These are phyloP conservation scores for Taxidea taxus DNA, from an alignment of 2,113 vertebrate genomes.

Conservation along the genomic window DNA sequence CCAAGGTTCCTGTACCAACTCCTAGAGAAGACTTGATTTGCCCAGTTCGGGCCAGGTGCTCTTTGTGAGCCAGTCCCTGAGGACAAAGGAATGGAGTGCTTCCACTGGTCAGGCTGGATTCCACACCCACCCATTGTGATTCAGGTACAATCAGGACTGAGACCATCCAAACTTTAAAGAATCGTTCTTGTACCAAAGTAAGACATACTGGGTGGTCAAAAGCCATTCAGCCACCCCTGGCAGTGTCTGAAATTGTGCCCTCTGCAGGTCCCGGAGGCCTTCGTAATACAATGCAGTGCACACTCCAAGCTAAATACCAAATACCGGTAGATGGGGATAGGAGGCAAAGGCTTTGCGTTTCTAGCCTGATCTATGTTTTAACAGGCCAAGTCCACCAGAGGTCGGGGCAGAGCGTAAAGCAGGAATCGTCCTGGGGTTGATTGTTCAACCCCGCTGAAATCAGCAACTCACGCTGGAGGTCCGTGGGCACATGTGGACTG, in stretches of 20 bases:
- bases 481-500: neutral
- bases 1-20: neutral
- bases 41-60: neutral
- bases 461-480: neutral
- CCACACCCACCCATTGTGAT: neutral
- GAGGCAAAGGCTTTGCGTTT: neutral
- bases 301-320: neutral
- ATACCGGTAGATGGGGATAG: neutral
- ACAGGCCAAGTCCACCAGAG: conserved; percentile 80
- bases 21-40: neutral
- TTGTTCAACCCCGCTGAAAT: neutral
- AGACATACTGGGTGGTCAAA: neutral
- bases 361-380: conserved; percentile 49
- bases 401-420: conserved; percentile 68
- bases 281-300: rapidly evolving
- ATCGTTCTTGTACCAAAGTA: neutral
- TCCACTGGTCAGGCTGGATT: neutral
- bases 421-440: neutral
- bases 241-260: neutral
- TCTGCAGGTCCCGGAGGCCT: neutral
- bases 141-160: neutral
- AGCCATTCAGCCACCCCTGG: neutral
- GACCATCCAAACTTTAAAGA: neutral
- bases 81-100: neutral
- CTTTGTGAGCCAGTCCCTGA: neutral